These are phyloP conservation scores for Bombus confusus DNA, from an alignment of 1,140 invertebrate genomes.

Conservation along the genomic window DNA sequence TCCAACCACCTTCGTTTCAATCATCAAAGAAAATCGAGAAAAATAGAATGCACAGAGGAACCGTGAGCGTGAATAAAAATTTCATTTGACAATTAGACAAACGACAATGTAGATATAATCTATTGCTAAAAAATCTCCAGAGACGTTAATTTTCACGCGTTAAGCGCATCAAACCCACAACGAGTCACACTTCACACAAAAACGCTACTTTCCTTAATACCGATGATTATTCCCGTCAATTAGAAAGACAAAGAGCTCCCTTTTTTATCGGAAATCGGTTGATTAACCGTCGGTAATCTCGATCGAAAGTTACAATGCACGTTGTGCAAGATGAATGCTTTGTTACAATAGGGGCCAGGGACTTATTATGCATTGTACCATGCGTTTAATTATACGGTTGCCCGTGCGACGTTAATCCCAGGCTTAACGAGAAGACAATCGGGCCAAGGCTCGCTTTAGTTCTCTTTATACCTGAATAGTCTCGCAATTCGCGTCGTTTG, in stretches of 20 bases:
- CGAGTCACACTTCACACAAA: background rate
- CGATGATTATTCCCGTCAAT: background rate
- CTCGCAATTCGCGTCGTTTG: constrained; percentile 29
- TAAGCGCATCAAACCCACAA: no score
- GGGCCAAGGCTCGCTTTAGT: constrained; percentile 15
- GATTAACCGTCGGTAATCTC: background rate
- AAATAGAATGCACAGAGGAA: no score
- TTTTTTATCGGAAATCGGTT: constrained; percentile 11
- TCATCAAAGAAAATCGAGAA: no score
- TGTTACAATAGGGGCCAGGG: constrained; percentile 7
- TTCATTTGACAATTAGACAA: no score
- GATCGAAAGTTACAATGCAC: constrained; percentile 27
- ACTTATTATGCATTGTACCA: constrained; percentile 44
- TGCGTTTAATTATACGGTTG: constrained; percentile 46
- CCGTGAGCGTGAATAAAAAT: no score
- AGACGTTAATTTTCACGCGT: no score
- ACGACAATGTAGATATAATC: no score
- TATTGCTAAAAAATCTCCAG: no score
- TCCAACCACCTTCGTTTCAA: no score
- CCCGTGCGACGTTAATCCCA: constrained; percentile 22
- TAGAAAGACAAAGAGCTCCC: background rate
- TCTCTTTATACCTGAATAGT: constrained; percentile 29
- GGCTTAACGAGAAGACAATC: constrained; percentile 44
- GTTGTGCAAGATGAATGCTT: constrained; percentile 18
- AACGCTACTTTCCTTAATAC: background rate